Evolutionary conservation across 2,888 invertebrate species (phyloP).

Genomic region (Caenorhabditis sulstoni): DNA sequence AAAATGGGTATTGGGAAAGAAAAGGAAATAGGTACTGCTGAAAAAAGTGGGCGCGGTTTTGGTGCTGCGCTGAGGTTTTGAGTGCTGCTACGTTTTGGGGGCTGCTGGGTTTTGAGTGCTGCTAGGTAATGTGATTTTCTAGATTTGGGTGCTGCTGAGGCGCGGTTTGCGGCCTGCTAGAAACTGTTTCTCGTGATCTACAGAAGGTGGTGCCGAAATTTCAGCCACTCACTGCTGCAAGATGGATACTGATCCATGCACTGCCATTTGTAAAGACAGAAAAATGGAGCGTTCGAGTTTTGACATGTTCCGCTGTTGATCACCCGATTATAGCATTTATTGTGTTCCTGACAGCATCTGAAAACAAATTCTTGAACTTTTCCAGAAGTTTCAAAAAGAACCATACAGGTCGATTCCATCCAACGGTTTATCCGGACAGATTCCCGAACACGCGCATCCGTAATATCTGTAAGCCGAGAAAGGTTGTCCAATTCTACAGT

Average conservation of each 20-base stretch:
- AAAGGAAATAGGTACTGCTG: background rate
- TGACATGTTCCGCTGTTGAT: conserved; percentile 24
- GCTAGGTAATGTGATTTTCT: too few species aligned
- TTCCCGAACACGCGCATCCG: conserved; percentile 50
- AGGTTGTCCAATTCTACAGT: conserved; percentile 38
- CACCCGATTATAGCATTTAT: conserved; percentile 29
- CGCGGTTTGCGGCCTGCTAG: too few species aligned
- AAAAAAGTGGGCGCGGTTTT: too few species aligned
- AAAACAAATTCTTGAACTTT: too few species aligned
- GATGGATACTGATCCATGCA: conserved; percentile 19
- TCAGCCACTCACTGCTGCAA: conserved; percentile 36
- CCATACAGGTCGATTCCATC: conserved; percentile 53
- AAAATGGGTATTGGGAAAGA: conserved; percentile 9
- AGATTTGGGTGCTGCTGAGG: background rate
- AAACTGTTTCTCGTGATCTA: too few species aligned
- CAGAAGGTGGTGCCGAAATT: too few species aligned
- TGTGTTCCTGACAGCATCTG: conserved; percentile 52
- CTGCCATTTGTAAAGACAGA: conserved; percentile 54
- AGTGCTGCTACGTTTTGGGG: too few species aligned
- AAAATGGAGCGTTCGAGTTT: conserved; percentile 52
- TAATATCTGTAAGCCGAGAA: conserved; percentile 47
- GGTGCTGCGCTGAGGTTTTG: too few species aligned
- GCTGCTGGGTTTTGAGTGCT: too few species aligned
- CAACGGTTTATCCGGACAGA: conserved; percentile 32
- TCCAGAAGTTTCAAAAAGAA: background rate